Percentiles rank a stretch among this genome's conserved stretches.
Conservation (phyloP, 2,113 vertebrate genomes). For the Bubalus kerabau region DNA sequence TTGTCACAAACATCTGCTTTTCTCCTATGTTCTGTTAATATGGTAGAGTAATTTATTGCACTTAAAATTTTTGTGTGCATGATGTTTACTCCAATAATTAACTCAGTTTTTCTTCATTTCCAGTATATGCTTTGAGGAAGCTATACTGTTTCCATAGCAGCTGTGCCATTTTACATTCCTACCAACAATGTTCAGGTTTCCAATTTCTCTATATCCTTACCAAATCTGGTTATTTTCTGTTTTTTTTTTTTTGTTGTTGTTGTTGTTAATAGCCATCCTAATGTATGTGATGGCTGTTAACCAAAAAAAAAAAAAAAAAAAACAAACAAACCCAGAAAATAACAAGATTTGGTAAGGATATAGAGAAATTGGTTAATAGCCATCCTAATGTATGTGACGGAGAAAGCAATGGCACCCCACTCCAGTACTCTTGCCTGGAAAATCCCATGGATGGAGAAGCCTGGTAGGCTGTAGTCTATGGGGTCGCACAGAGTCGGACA, state of each 20-base stretch:
- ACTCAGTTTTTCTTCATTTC: background rate
- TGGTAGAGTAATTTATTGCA: background rate
- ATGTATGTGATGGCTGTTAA: too few species aligned
- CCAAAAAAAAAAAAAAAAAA: too few species aligned
- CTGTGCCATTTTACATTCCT: background rate
- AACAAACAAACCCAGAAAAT: too few species aligned
- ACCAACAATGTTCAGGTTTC: background rate
- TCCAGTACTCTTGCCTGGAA: too few species aligned
- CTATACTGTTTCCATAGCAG: background rate
- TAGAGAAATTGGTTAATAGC: too few species aligned
- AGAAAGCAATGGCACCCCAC: too few species aligned
- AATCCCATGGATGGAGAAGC: too few species aligned
- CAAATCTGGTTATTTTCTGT: background rate
- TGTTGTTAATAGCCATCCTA: too few species aligned
- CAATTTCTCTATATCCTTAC: background rate
- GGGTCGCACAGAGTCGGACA: too few species aligned
- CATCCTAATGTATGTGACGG: too few species aligned
- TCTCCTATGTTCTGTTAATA: background rate
- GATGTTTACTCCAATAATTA: background rate
- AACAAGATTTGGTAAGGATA: too few species aligned
- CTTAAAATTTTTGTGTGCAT: background rate
- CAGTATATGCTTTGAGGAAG: background rate
- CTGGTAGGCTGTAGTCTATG: too few species aligned
- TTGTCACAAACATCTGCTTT: background rate
- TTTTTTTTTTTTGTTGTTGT: accelerated